Conservation (phyloP, 2,888 invertebrate genomes). For the Torymus aiolomorphi region DNA sequence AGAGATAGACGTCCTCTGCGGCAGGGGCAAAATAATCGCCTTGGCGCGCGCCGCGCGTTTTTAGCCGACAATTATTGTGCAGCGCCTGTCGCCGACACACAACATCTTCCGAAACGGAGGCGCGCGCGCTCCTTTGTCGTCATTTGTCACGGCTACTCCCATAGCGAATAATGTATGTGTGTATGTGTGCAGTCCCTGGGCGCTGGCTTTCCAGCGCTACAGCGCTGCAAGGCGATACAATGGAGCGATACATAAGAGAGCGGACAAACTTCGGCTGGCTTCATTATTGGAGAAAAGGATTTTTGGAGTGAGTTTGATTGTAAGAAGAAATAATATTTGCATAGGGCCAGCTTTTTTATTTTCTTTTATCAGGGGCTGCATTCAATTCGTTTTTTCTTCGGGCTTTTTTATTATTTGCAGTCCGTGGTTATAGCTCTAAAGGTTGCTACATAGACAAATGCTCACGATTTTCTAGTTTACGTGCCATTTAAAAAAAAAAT, state of each 20-base stretch:
- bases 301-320: conserved; percentile 30
- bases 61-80: conserved; percentile 6
- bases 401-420: background rate
- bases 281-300: conserved; percentile 25
- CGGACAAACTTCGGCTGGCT: conserved; percentile 27
- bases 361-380: conserved; percentile 5
- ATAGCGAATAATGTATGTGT: conserved; percentile 41
- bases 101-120: conserved; percentile 17
- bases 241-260: conserved; percentile 1
- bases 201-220: background rate
- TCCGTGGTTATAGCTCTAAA: too few relatives aligned
- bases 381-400: background rate
- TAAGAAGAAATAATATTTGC: conserved; percentile 49
- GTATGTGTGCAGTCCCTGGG: conserved; percentile 43
- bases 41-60: conserved; percentile 41
- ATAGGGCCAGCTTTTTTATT: conserved; percentile 43
- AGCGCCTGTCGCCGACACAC: conserved; percentile 35
- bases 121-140: conserved; percentile 61
- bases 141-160: conserved; percentile 60
- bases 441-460: too few relatives aligned
- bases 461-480: too few relatives aligned
- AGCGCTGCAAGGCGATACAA: background rate
- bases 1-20: conserved; percentile 13
- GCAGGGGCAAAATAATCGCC: conserved; percentile 66
- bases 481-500: too few relatives aligned